Evolutionary conservation across 2,888 invertebrate genomes (phyloP).

Genomic region (Cancer borealis): DNA sequence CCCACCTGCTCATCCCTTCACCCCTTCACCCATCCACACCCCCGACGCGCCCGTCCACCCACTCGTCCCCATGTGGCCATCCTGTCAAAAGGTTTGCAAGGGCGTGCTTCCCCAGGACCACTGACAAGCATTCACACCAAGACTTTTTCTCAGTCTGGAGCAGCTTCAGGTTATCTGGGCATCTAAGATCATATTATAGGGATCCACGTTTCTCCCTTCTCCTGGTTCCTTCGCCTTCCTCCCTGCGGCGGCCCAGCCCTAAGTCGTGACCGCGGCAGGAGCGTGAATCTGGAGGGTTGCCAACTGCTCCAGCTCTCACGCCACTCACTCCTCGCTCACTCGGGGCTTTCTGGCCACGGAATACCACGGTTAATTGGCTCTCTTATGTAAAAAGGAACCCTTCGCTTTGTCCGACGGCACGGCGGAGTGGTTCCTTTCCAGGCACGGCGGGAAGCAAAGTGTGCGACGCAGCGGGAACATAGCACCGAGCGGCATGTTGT

Average conservation of each 20-base stretch:
- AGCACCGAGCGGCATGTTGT: background rate
- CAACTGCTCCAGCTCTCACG: background rate
- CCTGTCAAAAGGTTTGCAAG: background rate
- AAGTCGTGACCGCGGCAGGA: background rate
- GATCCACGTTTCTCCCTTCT: background rate
- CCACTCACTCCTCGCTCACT: background rate
- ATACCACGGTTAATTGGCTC: background rate
- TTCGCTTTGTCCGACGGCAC: conserved; percentile 3
- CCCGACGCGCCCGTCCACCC: background rate
- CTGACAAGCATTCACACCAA: too few species aligned
- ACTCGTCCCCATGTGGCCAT: background rate
- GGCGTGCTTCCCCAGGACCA: background rate
- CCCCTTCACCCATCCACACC: background rate
- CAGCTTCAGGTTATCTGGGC: background rate
- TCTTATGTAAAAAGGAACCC: background rate
- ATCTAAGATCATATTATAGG: background rate
- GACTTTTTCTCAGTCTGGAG: background rate
- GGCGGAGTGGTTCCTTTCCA: background rate
- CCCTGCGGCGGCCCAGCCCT: background rate
- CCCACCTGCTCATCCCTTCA: background rate
- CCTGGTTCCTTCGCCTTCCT: background rate
- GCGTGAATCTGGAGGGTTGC: conserved; percentile 17
- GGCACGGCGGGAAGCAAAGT: conserved; percentile 1
- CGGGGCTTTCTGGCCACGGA: background rate
- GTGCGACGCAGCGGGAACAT: background rate